Evolutionary conservation across 2,888 invertebrate genomes (phyloP).

Genomic region (Sthenelais limicola): DNA sequence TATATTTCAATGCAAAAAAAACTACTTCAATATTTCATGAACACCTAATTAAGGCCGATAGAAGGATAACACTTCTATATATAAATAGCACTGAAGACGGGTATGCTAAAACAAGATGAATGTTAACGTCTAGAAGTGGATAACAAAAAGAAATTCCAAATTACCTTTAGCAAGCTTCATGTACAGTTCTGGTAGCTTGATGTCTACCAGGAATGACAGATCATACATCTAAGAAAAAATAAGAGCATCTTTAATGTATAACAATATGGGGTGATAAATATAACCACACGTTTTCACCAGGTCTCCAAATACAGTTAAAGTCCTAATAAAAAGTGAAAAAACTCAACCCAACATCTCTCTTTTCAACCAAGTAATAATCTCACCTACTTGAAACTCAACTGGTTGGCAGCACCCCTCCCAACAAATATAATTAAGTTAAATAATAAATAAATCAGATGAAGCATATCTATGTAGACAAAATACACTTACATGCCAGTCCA

Average conservation of each 20-base stretch:
- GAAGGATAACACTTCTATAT: no score
- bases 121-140: neutral
- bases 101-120: neutral
- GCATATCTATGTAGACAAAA: neutral
- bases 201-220: constrained; percentile 63
- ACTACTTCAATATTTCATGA: no score
- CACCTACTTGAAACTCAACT: no score
- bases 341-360: no score
- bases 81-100: no score
- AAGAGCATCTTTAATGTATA: neutral
- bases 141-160: constrained; percentile 12
- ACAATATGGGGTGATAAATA: neutral
- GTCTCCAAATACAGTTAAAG: no score
- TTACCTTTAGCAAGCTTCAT: constrained; percentile 66
- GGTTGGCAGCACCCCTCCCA: no score
- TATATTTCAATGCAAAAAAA: no score
- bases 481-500: constrained; percentile 69
- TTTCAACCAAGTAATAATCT: no score
- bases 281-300: constrained; percentile 1
- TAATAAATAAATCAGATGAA: neutral
- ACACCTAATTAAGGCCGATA: no score
- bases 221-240: constrained; percentile 64
- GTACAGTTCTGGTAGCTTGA: constrained; percentile 65
- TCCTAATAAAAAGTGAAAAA: no score
- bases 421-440: no score